phyloP scores from a whole-genome alignment of 2,113 vertebrate species.

The Entelurus aequoreus region DNA sequence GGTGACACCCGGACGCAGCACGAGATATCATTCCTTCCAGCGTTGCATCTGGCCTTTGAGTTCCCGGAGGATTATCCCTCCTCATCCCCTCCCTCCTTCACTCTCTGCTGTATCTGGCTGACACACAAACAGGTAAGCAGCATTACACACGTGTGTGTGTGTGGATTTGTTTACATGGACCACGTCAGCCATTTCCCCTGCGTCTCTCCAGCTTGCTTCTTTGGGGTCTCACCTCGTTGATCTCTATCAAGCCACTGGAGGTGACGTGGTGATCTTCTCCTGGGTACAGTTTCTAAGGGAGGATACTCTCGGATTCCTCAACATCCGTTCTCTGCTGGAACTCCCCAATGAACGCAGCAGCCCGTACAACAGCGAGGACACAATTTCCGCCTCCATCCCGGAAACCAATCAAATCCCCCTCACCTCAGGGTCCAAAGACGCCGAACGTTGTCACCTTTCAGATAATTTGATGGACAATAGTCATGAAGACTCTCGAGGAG shows the following conservation, averaged over 20 bases:
- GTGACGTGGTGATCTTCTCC: conserved; percentile 82
- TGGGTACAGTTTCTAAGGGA: conserved; percentile 91
- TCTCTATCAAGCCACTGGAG: conserved; percentile 79
- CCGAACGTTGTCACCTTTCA: not conserved
- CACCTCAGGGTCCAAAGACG: not conserved
- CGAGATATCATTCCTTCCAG: conserved; percentile 78
- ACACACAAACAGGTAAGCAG: conserved; percentile 76
- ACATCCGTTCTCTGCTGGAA: conserved; percentile 75
- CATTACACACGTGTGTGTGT: too few species aligned
- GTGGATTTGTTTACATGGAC: not conserved
- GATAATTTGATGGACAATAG: not conserved
- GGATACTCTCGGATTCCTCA: conserved; percentile 77
- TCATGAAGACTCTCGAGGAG: not conserved
- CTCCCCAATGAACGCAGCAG: conserved; percentile 51
- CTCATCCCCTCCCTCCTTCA: conserved; percentile 75
- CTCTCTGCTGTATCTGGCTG: conserved; percentile 85
- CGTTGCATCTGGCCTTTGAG: conserved; percentile 82
- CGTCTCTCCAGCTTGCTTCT: conserved; percentile 48
- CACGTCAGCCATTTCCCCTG: not conserved
- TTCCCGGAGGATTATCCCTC: conserved; percentile 83
- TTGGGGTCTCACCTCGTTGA: conserved; percentile 76
- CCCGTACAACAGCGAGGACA: not conserved
- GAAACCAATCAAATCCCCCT: not conserved
- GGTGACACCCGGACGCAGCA: conserved; percentile 36
- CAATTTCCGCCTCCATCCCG: not conserved